A percentile compares a stretch with the other conserved stretches of the same genome.
These are phyloP conservation scores for Drosophila sordidula DNA, from an alignment of 2,888 invertebrate genomes.

Conservation along the genomic window DNA sequence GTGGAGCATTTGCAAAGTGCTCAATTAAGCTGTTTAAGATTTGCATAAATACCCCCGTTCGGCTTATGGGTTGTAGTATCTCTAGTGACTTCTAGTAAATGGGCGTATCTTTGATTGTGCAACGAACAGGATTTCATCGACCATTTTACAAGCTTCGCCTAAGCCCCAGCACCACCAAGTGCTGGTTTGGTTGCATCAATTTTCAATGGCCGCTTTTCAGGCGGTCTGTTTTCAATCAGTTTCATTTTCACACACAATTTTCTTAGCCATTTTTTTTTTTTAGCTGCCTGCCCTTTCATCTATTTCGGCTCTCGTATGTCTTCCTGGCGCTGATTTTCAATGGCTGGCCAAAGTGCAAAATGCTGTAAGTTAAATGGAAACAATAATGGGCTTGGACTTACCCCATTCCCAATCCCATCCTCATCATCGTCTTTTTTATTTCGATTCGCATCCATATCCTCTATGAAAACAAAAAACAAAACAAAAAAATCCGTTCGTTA, in stretches of 20 bases:
- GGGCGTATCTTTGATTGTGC: neutral
- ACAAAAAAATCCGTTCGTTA: conserved; percentile 22
- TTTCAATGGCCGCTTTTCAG: conserved; percentile 32
- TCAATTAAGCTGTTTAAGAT: conserved; percentile 1
- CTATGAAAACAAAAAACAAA: neutral
- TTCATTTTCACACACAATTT: conserved; percentile 70
- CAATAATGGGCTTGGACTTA: conserved; percentile 77
- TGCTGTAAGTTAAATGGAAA: conserved; percentile 83
- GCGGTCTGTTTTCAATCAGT: conserved; percentile 65
- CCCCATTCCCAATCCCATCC: neutral
- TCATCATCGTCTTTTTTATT: conserved; percentile 12
- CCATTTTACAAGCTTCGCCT: conserved; percentile 8
- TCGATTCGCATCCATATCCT: conserved; percentile 19
- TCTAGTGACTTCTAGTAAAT: neutral
- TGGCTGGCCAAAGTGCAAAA: conserved; percentile 80
- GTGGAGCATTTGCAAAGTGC: neutral
- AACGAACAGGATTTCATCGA: neutral
- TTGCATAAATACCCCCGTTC: neutral
- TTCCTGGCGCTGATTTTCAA: conserved; percentile 47
- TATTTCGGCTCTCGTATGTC: conserved; percentile 50
- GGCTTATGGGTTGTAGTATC: neutral
- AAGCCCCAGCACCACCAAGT: conserved; percentile 12
- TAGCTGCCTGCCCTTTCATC: conserved; percentile 45
- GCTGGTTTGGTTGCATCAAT: conserved; percentile 60
- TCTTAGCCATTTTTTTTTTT: conserved; percentile 62